Conservation (phyloP, 2,888 invertebrate species). For the Vandiemenella viatica region DNA sequence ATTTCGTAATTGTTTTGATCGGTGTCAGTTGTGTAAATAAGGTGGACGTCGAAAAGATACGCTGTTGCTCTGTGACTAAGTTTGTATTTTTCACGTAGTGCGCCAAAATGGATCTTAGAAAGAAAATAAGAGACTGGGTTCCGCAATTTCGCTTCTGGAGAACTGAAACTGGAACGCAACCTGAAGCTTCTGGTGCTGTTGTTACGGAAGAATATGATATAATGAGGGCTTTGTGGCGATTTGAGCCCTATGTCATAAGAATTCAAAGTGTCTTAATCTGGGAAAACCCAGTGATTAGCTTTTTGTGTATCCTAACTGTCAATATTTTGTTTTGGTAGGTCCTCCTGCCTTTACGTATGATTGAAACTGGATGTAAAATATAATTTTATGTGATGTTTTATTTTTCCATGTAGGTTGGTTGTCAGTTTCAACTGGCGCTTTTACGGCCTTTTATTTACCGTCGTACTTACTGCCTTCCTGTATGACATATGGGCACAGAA, state of each 20-base stretch:
- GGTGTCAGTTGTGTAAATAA: neutral
- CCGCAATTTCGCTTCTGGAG: conserved; percentile 8
- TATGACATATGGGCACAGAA: conserved; percentile 26
- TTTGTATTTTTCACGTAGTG: neutral
- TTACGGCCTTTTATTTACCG: conserved; percentile 29
- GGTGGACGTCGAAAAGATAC: neutral
- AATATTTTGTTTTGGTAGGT: conserved; percentile 31
- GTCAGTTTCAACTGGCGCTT: conserved; percentile 28
- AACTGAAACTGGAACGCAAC: neutral
- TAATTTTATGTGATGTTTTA: too few species aligned
- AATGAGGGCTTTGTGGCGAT: conserved; percentile 12
- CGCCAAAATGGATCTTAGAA: neutral
- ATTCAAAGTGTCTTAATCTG: conserved; percentile 24
- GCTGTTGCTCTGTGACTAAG: neutral
- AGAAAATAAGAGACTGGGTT: conserved; percentile 12
- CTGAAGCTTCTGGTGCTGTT: conserved; percentile 6
- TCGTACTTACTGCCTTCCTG: conserved; percentile 23
- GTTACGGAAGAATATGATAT: conserved; percentile 9
- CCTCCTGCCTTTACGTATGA: conserved; percentile 1
- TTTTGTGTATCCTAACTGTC: conserved; percentile 24
- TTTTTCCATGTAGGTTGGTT: conserved; percentile 29
- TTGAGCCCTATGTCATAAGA: conserved; percentile 19
- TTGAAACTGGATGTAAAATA: too few species aligned
- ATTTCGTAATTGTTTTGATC: neutral
- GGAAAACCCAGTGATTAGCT: conserved; percentile 27